Percentiles rank a stretch among this genome's conserved stretches.
phyloP scores from a whole-genome alignment of 2,888 invertebrate genomes.

The Lithophane semibrunnea region DNA sequence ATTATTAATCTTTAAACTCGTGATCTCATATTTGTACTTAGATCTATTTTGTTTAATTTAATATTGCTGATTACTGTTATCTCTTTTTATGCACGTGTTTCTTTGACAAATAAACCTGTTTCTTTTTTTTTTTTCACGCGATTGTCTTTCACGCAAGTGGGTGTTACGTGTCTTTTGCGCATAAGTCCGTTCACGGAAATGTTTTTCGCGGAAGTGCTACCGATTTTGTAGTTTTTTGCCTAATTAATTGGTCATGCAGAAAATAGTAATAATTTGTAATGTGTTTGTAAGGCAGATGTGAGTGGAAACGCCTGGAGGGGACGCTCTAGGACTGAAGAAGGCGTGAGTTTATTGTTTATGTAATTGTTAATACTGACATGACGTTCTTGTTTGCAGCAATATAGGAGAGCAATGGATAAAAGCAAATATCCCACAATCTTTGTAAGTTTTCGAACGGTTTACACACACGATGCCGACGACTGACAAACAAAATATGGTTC shows the following conservation, averaged over 20 bases:
- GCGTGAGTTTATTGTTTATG: neutral
- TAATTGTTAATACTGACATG: neutral
- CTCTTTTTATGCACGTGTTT: too few relatives aligned
- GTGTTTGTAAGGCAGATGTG: neutral
- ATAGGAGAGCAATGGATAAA: neutral
- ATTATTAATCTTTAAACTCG: too few relatives aligned
- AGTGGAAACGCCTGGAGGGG: neutral
- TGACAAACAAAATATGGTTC: neutral
- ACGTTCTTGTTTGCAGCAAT: conserved; percentile 14
- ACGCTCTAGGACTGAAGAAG: too few relatives aligned
- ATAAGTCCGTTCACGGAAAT: neutral
- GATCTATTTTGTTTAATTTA: too few relatives aligned
- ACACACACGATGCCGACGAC: neutral
- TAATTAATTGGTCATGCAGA: neutral
- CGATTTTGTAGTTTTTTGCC: neutral
- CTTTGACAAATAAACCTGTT: too few relatives aligned
- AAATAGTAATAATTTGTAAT: neutral
- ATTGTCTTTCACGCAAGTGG: too few relatives aligned
- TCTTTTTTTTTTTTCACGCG: too few relatives aligned
- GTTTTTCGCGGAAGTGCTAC: neutral
- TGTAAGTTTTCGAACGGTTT: conserved; percentile 20
- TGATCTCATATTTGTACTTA: too few relatives aligned
- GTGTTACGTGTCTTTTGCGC: neutral
- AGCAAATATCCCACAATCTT: conserved; percentile 15
- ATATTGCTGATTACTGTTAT: too few relatives aligned